phyloP scores from a whole-genome alignment of 2,797 vertebrate species.

The Leucoraja ocellata region DNA sequence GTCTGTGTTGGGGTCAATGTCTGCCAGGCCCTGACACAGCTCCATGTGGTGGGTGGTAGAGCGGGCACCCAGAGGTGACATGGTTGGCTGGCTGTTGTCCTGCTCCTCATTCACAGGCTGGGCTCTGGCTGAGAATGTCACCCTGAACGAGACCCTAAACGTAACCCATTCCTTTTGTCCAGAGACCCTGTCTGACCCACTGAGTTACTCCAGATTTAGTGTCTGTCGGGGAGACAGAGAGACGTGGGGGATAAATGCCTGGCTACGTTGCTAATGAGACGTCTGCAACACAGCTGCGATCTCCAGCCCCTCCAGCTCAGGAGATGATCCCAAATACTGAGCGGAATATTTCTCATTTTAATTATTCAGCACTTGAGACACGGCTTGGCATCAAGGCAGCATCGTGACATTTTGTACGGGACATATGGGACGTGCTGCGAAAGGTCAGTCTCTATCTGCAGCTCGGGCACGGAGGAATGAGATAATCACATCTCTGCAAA shows the following conservation, averaged over 20 bases:
- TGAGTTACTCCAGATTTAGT: too few species aligned
- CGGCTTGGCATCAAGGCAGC: not conserved
- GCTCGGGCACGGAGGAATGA: not conserved
- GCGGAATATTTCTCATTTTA: conserved; percentile 30
- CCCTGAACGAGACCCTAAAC: too few species aligned
- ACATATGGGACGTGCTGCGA: not conserved
- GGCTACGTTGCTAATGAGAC: not conserved
- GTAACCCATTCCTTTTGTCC: too few species aligned
- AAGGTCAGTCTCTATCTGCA: conserved; percentile 15
- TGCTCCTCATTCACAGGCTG: too few species aligned
- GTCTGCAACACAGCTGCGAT: not conserved
- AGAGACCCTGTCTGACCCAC: too few species aligned
- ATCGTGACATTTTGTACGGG: conserved; percentile 10
- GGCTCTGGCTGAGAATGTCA: too few species aligned
- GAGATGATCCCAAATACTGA: conserved; percentile 1
- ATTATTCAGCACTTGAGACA: conserved; percentile 33
- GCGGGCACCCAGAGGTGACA: too few species aligned
- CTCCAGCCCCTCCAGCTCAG: not conserved
- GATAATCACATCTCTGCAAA: conserved; percentile 13
- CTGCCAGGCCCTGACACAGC: too few species aligned
- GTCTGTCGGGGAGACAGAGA: too few species aligned
- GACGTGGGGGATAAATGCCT: not conserved
- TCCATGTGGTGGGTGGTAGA: too few species aligned
- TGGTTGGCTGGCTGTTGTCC: too few species aligned
- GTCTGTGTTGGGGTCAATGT: too few species aligned